phyloP scores from a whole-genome alignment of 2,888 invertebrate genomes.

The Chloroclysta siterata region DNA sequence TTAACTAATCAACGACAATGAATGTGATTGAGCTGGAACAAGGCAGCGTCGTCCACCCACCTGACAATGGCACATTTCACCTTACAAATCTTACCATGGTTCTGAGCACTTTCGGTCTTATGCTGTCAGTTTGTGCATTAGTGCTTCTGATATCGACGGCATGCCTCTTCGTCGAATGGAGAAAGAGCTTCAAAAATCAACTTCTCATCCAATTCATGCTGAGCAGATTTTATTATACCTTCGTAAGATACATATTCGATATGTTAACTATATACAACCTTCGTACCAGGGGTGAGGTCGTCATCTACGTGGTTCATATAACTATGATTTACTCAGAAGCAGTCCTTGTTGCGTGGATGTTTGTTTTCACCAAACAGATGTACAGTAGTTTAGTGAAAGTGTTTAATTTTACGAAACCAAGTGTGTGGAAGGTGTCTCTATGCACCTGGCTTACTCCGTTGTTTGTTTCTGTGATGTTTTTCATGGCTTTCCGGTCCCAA shows the following conservation, averaged over 20 bases:
- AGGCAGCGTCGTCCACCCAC: slow-evolving; percentile 42
- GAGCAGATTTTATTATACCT: slow-evolving; percentile 63
- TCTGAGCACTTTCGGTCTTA: slow-evolving; percentile 61
- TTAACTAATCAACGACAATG: slow-evolving; percentile 18
- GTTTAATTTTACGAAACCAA: slow-evolving; percentile 49
- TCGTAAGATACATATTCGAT: slow-evolving; percentile 60
- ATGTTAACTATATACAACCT: slow-evolving; percentile 45
- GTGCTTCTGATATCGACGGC: slow-evolving; percentile 64
- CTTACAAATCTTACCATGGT: slow-evolving; percentile 42
- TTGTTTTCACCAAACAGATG: slow-evolving; percentile 69
- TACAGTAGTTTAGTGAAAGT: slow-evolving; percentile 68
- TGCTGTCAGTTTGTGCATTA: slow-evolving; percentile 57
- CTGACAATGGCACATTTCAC: slow-evolving; percentile 40
- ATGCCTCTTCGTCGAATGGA: slow-evolving; percentile 67
- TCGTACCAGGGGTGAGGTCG: slow-evolving; percentile 25
- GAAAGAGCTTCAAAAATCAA: slow-evolving; percentile 69
- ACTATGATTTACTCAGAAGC: slow-evolving; percentile 63
- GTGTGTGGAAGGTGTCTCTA: slow-evolving; percentile 57
- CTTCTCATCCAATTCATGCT: slow-evolving; percentile 71
- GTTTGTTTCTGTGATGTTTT: slow-evolving; percentile 45
- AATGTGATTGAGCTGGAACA: slow-evolving; percentile 40
- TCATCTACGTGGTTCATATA: slow-evolving; percentile 48
- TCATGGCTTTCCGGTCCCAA: slow-evolving; percentile 38
- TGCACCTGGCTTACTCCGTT: slow-evolving; percentile 61
- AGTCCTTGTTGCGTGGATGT: slow-evolving; percentile 70